Percentiles rank a stretch among this genome's conserved stretches.
Conservation (phyloP, 2,888 invertebrate species). For the Phyllotreta cruciferae region DNA sequence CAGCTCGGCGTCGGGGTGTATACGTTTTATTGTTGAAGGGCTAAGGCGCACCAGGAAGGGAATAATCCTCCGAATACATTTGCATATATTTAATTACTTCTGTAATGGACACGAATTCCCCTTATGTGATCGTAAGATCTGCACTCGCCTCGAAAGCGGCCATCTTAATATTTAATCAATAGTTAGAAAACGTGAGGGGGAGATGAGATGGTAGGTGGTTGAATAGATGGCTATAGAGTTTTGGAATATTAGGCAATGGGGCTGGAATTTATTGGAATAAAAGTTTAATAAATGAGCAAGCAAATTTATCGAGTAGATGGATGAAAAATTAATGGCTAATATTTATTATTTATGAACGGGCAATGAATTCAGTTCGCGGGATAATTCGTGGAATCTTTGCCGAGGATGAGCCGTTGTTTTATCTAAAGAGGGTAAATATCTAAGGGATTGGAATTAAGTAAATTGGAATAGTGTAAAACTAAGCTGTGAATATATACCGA, state of each 20-base stretch:
- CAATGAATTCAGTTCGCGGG: neutral
- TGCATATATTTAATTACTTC: constrained; percentile 51
- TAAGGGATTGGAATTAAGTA: constrained; percentile 31
- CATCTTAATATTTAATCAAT: constrained; percentile 49
- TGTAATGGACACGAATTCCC: constrained; percentile 47
- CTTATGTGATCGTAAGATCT: constrained; percentile 42
- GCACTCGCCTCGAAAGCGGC: constrained; percentile 42
- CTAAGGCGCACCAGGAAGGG: constrained; percentile 25
- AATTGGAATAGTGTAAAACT: constrained; percentile 30
- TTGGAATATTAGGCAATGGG: no score
- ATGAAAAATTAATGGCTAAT: neutral
- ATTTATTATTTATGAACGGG: neutral
- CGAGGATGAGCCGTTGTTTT: constrained; percentile 19
- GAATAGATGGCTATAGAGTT: neutral
- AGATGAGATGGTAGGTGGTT: constrained; percentile 7
- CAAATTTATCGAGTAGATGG: no score
- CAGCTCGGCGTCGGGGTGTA: constrained; percentile 37
- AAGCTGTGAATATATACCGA: constrained; percentile 32
- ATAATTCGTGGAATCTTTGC: constrained; percentile 22
- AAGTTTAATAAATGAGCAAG: no score
- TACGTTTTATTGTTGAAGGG: constrained; percentile 44
- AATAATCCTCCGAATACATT: constrained; percentile 50
- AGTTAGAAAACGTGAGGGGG: constrained; percentile 28
- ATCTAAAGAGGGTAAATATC: constrained; percentile 27
- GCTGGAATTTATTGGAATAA: no score